phyloP scores from a whole-genome alignment of 2,888 invertebrate genomes.

The Sympetrum striolatum region DNA sequence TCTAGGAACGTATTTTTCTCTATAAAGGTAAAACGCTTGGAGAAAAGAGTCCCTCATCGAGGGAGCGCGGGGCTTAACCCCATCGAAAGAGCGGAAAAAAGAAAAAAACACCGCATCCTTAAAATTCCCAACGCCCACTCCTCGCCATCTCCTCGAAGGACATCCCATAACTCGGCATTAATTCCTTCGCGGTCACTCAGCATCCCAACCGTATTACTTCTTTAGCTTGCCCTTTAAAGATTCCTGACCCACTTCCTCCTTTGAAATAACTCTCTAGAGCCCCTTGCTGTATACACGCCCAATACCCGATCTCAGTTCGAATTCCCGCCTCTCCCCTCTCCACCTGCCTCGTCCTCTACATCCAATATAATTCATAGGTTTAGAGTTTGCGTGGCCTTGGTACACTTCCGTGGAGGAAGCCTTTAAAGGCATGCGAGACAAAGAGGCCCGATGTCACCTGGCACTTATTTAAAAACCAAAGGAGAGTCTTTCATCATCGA shows the following conservation, averaged over 20 bases:
- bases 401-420: constrained; percentile 13
- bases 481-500: not conserved
- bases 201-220: not conserved
- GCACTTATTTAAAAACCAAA: constrained; percentile 22
- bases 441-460: constrained; percentile 9
- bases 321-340: not conserved
- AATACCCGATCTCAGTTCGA: not conserved
- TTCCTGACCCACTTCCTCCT: constrained; percentile 22
- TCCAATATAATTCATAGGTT: constrained; percentile 33
- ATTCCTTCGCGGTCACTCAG: not conserved
- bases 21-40: no score
- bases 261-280: not conserved
- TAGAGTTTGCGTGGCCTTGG: constrained; percentile 23
- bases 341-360: constrained; percentile 1
- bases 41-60: no score
- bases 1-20: no score
- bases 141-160: not conserved
- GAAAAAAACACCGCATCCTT: not conserved
- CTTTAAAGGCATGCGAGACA: not conserved
- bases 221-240: constrained; percentile 4
- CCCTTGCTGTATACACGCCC: not conserved
- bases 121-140: not conserved
- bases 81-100: no score
- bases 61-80: no score
- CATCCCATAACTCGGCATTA: not conserved